Evolutionary conservation across 1,140 invertebrate species (phyloP).

Genomic region (Drosophila bocqueti): DNA sequence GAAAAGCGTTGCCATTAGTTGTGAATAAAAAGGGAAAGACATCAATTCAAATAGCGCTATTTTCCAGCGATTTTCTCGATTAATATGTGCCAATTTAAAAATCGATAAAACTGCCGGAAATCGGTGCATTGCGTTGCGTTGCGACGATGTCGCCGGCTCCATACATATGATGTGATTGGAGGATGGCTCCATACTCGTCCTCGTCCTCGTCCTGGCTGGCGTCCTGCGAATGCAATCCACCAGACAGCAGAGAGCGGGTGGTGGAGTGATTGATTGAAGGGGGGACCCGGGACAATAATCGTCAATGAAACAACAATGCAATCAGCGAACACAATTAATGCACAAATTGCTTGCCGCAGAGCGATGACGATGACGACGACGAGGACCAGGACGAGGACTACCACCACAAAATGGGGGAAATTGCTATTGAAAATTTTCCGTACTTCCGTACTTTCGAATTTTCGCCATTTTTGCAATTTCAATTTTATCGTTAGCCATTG

Average conservation of each 20-base stretch:
- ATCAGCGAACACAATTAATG: conserved; percentile 74
- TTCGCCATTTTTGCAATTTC: conserved; percentile 6
- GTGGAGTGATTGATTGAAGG: conserved; percentile 26
- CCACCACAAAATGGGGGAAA: conserved; percentile 23
- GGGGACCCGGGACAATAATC: conserved; percentile 11
- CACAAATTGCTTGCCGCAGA: conserved; percentile 71
- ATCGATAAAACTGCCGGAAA: conserved; percentile 62
- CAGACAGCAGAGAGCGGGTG: conserved; percentile 4
- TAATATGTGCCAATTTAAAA: conserved; percentile 68
- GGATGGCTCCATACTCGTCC: not conserved
- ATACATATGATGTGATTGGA: conserved; percentile 29
- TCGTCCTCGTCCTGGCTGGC: not conserved
- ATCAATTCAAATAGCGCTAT: not conserved
- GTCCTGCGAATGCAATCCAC: conserved; percentile 8
- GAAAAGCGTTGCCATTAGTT: not conserved
- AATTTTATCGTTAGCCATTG: conserved; percentile 14
- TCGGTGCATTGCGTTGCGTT: conserved; percentile 2
- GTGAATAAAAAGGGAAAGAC: not conserved
- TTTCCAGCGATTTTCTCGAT: conserved; percentile 32
- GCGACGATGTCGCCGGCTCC: conserved; percentile 10
- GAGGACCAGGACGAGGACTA: not conserved
- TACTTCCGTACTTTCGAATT: not conserved
- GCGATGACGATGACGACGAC: conserved; percentile 30
- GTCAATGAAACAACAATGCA: conserved; percentile 65
- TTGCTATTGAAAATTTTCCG: conserved; percentile 4